phyloP scores from a whole-genome alignment of 2,797 vertebrate genomes.

The Phoeniculus purpureus region DNA sequence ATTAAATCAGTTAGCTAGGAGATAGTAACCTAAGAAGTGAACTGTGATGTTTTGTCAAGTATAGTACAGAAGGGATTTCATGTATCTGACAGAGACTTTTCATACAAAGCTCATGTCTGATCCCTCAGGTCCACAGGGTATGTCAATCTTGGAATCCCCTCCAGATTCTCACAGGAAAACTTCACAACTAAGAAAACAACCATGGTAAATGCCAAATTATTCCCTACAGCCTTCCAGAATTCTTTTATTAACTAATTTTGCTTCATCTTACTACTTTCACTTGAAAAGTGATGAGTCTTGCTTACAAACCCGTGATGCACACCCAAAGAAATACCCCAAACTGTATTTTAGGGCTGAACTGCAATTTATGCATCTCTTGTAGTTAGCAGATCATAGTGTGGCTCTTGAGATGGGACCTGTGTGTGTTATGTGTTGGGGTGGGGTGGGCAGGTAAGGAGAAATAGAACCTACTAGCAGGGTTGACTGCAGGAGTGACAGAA shows the following conservation, averaged over 20 bases:
- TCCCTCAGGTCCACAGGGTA: background rate
- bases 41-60: background rate
- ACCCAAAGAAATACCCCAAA: background rate
- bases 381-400: background rate
- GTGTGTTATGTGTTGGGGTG: background rate
- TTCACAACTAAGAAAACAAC: background rate
- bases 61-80: background rate
- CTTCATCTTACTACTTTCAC: background rate
- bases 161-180: background rate
- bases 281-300: background rate
- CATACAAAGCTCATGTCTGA: background rate
- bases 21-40: background rate
- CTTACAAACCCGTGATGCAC: background rate
- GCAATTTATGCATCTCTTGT: background rate
- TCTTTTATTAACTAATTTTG: background rate
- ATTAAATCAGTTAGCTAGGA: background rate
- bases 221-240: background rate
- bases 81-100: background rate
- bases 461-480: background rate
- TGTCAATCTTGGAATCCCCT: background rate
- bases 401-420: too few species aligned
- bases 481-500: background rate
- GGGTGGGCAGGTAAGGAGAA: background rate
- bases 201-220: background rate
- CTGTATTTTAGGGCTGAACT: background rate